Evolutionary conservation across 37 sponge, comb jelly and placozoan genomes (phyloP).

Genomic region (Agelas oroides): DNA sequence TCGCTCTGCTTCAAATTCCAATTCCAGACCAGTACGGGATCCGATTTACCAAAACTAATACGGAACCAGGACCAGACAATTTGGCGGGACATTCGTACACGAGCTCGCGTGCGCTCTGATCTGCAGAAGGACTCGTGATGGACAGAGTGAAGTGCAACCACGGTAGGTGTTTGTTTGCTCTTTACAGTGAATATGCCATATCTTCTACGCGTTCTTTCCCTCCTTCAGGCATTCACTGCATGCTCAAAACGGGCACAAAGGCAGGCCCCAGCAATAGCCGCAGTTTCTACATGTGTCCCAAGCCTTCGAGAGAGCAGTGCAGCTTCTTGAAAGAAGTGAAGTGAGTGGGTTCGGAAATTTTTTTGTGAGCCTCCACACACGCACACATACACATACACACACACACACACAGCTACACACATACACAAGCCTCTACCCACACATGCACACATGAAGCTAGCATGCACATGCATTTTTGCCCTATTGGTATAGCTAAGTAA

Average conservation of each 20-base stretch:
- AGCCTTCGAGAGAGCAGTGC: background rate
- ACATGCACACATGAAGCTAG: too few species aligned
- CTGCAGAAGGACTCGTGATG: background rate
- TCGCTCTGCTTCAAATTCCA: too few species aligned
- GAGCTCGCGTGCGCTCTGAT: too few species aligned
- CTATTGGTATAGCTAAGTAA: too few species aligned
- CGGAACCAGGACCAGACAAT: too few species aligned
- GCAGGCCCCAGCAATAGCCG: background rate
- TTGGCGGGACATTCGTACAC: too few species aligned
- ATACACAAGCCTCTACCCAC: too few species aligned
- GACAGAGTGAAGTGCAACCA: constrained; percentile 7
- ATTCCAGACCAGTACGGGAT: too few species aligned
- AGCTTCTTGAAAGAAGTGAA: background rate
- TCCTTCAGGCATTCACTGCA: constrained; percentile 21
- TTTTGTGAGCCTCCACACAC: too few species aligned
- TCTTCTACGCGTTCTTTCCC: background rate
- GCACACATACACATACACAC: background rate
- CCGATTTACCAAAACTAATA: too few species aligned
- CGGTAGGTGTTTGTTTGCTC: background rate
- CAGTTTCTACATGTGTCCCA: constrained; percentile 43
- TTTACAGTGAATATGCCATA: background rate
- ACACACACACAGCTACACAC: too few species aligned
- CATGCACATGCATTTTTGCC: too few species aligned
- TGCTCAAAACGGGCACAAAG: constrained; percentile 47
- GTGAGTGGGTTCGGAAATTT: background rate